phyloP scores from a whole-genome alignment of 2,888 invertebrate species.

The Lottia gigantea region DNA sequence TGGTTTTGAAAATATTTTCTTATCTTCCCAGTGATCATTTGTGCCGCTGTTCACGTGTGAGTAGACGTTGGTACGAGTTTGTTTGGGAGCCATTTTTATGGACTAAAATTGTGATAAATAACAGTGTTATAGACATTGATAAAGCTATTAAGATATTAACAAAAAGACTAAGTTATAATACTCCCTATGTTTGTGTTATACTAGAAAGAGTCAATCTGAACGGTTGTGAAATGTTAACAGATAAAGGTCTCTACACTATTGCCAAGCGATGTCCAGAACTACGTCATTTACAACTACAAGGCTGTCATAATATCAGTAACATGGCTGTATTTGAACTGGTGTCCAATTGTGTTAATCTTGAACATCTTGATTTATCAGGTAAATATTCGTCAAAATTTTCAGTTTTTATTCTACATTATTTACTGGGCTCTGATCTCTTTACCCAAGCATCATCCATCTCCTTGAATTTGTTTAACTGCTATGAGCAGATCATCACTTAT shows the following conservation, averaged over 20 bases:
- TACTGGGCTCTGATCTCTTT: constrained; percentile 3
- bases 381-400: constrained; percentile 44
- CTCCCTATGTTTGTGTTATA: constrained; percentile 77
- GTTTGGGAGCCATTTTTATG: constrained; percentile 84
- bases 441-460: constrained; percentile 10
- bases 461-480: not conserved
- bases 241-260: constrained; percentile 81
- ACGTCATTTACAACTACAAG: constrained; percentile 82
- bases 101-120: constrained; percentile 77
- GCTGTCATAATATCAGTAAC: constrained; percentile 80
- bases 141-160: constrained; percentile 74
- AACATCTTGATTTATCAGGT: constrained; percentile 89
- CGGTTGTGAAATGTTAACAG: constrained; percentile 80
- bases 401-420: not conserved
- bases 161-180: constrained; percentile 76
- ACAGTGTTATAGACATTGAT: constrained; percentile 76
- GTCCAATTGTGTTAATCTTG: constrained; percentile 82
- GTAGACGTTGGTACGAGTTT: constrained; percentile 80
- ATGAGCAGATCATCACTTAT: too few relatives aligned
- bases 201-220: constrained; percentile 77
- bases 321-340: constrained; percentile 82
- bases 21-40: constrained; percentile 79
- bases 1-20: constrained; percentile 78
- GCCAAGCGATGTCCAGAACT: constrained; percentile 85
- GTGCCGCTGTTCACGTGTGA: constrained; percentile 79